phyloP scores from a whole-genome alignment of 2,888 invertebrate genomes.

The Acanthococcus lagerstroemiae region DNA sequence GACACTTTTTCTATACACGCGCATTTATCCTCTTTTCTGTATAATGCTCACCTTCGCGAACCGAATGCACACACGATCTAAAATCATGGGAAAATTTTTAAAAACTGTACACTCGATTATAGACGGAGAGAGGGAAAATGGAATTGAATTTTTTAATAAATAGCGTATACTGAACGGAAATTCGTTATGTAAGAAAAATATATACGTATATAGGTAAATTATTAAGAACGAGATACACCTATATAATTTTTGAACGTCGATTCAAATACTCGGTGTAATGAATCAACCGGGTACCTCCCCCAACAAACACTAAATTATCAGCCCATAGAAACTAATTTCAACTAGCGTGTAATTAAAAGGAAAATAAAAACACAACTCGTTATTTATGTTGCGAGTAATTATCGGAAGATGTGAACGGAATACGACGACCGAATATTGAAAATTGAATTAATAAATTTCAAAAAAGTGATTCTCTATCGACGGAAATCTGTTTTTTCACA shows the following conservation, averaged over 20 bases:
- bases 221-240: neutral
- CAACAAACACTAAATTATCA: slow-evolving; percentile 20
- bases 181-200: slow-evolving; percentile 2
- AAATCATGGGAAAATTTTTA: no score
- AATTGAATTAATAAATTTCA: no score
- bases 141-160: neutral
- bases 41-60: no score
- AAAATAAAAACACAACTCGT: slow-evolving; percentile 3
- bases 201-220: slow-evolving; percentile 5
- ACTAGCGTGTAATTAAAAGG: slow-evolving; percentile 23
- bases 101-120: no score
- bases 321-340: slow-evolving; percentile 17
- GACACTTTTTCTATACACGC: neutral
- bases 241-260: slow-evolving; percentile 10
- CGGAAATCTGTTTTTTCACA: no score
- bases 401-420: neutral
- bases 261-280: slow-evolving; percentile 17
- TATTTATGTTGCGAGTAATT: slow-evolving; percentile 23
- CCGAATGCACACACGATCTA: no score
- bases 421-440: no score
- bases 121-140: neutral
- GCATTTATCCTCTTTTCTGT: no score
- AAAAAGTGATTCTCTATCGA: no score
- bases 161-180: no score
- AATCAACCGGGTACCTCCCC: slow-evolving; percentile 17